Conservation (phyloP, 2,797 vertebrate genomes). For the Enteromius fasciolatus region DNA sequence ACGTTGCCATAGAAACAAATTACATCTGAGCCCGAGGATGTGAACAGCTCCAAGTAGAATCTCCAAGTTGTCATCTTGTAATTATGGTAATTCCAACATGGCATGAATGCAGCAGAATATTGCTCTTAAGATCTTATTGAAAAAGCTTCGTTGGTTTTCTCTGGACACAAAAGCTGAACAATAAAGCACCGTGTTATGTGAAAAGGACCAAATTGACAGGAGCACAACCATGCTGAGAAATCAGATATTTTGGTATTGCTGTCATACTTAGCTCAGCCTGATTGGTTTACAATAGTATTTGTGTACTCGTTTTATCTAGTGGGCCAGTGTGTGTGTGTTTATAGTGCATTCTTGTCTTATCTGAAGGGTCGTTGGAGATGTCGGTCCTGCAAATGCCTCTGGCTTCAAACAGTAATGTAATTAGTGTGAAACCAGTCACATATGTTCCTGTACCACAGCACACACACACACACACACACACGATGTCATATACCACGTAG, state of each 20-base stretch:
- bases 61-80: slow-evolving; percentile 30
- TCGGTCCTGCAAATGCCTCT: slow-evolving; percentile 29
- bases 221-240: not conserved
- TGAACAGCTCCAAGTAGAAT: slow-evolving; percentile 25
- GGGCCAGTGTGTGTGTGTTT: slow-evolving; percentile 16
- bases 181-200: not conserved
- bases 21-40: slow-evolving; percentile 14
- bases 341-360: slow-evolving; percentile 50
- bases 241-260: slow-evolving; percentile 4
- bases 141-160: not conserved
- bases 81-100: slow-evolving; percentile 32
- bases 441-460: slow-evolving; percentile 21
- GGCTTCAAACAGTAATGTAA: slow-evolving; percentile 31
- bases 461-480: not conserved
- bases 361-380: slow-evolving; percentile 12
- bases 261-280: not conserved
- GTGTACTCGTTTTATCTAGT: not conserved
- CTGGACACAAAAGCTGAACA: slow-evolving; percentile 14
- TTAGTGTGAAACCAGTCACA: slow-evolving; percentile 49
- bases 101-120: slow-evolving; percentile 1
- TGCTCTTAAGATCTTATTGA: not conserved
- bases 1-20: slow-evolving; percentile 45
- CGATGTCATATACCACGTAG: not conserved
- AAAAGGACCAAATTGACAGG: not conserved
- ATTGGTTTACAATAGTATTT: slow-evolving; percentile 20